Percentiles rank a stretch among this genome's conserved stretches.
Evolutionary conservation across 2,113 vertebrate genomes (phyloP).

Genomic region (Sakesphorus luctuosus): DNA sequence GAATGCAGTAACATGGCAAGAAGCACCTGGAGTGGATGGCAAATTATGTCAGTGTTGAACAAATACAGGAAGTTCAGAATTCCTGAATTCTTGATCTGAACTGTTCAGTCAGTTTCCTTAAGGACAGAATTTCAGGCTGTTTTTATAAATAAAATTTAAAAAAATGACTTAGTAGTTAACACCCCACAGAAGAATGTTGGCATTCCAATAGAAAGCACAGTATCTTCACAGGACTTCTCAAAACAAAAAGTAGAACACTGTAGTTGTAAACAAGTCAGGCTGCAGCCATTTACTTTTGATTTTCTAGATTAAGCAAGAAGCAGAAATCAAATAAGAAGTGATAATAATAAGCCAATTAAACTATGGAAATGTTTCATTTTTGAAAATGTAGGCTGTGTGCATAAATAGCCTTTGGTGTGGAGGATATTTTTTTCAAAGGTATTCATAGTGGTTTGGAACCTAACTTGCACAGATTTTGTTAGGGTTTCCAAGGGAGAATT

Average conservation of each 20-base stretch:
- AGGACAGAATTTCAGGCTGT: not conserved
- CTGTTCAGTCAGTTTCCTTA: not conserved
- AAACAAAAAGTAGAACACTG: not conserved
- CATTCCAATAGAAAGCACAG: not conserved
- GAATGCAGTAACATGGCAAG: not conserved
- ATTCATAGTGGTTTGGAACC: not conserved
- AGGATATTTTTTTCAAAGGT: not conserved
- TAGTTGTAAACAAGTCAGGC: not conserved
- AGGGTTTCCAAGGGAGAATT: not conserved
- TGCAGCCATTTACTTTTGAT: not conserved
- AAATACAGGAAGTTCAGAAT: not conserved
- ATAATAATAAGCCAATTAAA: not conserved
- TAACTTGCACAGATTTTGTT: not conserved
- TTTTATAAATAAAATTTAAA: not conserved
- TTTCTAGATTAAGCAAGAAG: not conserved
- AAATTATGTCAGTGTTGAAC: not conserved
- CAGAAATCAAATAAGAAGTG: not conserved
- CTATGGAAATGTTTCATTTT: not conserved
- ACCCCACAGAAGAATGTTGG: constrained; percentile 35
- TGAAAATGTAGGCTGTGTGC: not conserved
- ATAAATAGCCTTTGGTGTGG: not conserved
- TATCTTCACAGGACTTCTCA: not conserved
- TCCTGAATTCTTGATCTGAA: not conserved
- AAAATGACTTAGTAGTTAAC: not conserved
- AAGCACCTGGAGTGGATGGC: not conserved